Percentiles rank a stretch among this genome's conserved stretches.
These are phyloP conservation scores for Agrotis segetum DNA, from an alignment of 2,888 invertebrate genomes.

Conservation along the genomic window DNA sequence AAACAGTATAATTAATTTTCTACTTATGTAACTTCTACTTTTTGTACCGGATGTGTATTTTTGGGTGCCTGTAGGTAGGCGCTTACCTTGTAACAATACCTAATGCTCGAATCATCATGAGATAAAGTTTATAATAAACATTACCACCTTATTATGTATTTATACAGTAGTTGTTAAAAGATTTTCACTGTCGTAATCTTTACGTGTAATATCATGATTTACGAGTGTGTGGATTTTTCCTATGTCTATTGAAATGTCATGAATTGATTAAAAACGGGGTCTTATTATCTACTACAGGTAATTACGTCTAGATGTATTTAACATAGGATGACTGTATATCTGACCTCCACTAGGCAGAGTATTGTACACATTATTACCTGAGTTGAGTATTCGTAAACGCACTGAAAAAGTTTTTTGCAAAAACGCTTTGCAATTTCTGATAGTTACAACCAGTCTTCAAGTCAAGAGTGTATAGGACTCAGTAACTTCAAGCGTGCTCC, in stretches of 20 bases:
- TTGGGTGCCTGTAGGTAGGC: neutral
- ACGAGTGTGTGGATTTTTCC: slow-evolving; percentile 5
- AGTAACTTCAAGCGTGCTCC: too few relatives aligned
- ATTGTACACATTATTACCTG: too few relatives aligned
- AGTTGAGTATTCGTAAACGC: too few relatives aligned
- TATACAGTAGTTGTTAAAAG: slow-evolving; percentile 5
- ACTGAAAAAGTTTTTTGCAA: too few relatives aligned
- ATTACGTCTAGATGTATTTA: too few relatives aligned
- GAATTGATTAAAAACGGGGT: neutral
- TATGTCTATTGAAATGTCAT: neutral
- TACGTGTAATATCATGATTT: slow-evolving; percentile 5
- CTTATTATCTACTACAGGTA: too few relatives aligned
- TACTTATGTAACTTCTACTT: neutral
- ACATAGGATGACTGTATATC: neutral
- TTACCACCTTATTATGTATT: neutral
- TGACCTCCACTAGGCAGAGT: neutral
- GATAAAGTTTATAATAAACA: slow-evolving; percentile 15
- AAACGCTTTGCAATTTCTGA: too few relatives aligned
- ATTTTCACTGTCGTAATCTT: slow-evolving; percentile 8
- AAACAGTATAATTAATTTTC: neutral
- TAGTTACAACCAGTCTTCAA: too few relatives aligned
- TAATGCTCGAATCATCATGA: slow-evolving; percentile 2
- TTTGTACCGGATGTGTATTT: neutral
- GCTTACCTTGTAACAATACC: neutral
- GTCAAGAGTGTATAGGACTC: too few relatives aligned